Evolutionary conservation across 1,140 invertebrate genomes (phyloP).

Genomic region (Augochlora pura): DNA sequence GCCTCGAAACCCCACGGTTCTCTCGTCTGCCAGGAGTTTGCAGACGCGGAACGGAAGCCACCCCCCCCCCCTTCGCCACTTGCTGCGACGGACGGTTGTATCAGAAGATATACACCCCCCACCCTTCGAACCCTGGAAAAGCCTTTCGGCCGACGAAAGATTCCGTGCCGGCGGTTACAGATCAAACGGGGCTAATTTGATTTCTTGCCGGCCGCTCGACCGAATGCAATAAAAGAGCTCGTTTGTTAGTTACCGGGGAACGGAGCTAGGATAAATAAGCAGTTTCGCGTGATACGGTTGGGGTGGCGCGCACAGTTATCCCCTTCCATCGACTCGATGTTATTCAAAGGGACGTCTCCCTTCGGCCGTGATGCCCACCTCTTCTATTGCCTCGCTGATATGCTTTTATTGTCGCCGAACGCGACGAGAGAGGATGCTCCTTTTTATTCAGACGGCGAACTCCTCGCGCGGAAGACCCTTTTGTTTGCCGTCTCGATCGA

Average conservation of each 20-base stretch:
- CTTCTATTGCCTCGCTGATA: no score
- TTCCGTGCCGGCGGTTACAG: conserved; percentile 30
- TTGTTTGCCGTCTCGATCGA: no score
- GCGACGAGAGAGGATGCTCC: no score
- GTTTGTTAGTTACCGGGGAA: background rate
- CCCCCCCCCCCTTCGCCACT: conserved; percentile 48
- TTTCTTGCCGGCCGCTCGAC: conserved; percentile 52
- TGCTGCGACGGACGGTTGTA: conserved; percentile 37
- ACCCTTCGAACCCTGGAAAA: no score
- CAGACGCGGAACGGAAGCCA: conserved; percentile 37
- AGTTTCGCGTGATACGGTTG: background rate
- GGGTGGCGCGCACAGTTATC: background rate
- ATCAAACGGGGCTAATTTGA: conserved; percentile 58
- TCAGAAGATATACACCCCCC: conserved; percentile 39
- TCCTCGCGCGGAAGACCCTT: no score
- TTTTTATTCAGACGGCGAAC: no score
- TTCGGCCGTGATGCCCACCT: no score
- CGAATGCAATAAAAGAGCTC: conserved; percentile 56
- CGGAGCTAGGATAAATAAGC: background rate
- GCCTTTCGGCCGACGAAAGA: conserved; percentile 38
- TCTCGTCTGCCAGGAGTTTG: conserved; percentile 59
- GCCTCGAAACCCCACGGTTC: background rate
- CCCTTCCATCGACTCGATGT: no score
- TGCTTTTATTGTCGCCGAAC: no score
- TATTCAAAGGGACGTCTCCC: no score